Evolutionary conservation across 2,113 vertebrate species (phyloP).

Genomic region (Neogale vison): DNA sequence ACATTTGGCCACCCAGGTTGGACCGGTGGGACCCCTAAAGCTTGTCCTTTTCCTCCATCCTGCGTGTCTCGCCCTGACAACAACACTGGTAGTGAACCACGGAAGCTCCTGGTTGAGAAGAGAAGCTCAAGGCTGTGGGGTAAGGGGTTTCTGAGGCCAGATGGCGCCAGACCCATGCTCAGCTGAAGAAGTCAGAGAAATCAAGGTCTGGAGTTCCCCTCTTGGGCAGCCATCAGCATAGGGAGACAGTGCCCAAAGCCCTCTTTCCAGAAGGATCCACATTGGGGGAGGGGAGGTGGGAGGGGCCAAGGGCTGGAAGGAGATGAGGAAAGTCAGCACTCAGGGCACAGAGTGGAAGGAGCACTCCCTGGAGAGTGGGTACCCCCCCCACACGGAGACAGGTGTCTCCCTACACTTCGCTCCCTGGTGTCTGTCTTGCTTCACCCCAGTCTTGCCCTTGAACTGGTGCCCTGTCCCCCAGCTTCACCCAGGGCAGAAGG

Average conservation of each 20-base stretch:
- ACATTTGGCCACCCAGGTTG: not conserved
- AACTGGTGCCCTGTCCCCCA: not conserved
- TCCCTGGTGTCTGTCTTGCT: not conserved
- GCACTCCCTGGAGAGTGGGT: not conserved
- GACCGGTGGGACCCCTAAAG: not conserved
- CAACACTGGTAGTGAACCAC: not conserved
- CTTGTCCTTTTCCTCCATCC: not conserved
- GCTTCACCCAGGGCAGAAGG: not conserved
- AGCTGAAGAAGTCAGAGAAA: not conserved
- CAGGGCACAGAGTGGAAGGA: not conserved
- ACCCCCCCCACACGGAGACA: accelerated
- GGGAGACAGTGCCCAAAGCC: not conserved
- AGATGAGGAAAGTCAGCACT: too few species aligned
- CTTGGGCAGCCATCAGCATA: too few species aligned
- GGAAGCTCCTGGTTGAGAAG: not conserved
- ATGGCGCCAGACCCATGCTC: accelerated
- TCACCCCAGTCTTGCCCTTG: not conserved
- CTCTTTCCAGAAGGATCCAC: not conserved
- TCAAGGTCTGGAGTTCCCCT: not conserved
- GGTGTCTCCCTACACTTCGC: not conserved
- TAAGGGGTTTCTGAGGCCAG: not conserved
- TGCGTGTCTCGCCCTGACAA: not conserved
- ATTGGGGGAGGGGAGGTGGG: not conserved
- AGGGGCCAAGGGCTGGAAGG: not conserved
- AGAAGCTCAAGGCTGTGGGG: not conserved